Conservation (phyloP, 64 coral and sea anemone genomes). For the Hydrozoanthus tunicans region DNA sequence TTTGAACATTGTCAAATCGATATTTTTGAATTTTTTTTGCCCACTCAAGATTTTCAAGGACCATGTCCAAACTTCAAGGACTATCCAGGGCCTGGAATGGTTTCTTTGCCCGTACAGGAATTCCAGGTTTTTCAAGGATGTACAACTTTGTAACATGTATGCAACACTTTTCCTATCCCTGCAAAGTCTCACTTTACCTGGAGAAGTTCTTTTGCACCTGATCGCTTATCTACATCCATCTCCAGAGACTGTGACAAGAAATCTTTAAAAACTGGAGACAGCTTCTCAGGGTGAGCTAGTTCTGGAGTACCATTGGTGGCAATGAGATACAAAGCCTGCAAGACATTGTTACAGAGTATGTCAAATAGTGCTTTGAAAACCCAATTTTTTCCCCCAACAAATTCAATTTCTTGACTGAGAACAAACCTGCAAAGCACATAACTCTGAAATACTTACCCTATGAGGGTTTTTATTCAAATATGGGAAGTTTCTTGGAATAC, state of each 20-base stretch:
- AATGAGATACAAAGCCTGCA: conserved; percentile 95
- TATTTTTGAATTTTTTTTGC: too few relatives aligned
- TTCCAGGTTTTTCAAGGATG: neutral
- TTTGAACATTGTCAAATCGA: too few relatives aligned
- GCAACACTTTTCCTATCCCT: neutral
- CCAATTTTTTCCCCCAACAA: neutral
- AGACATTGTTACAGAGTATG: neutral
- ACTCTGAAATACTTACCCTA: conserved; percentile 65
- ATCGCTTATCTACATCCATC: conserved; percentile 97
- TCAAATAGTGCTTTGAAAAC: neutral
- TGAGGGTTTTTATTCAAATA: conserved; percentile 99
- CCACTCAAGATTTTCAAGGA: too few relatives aligned
- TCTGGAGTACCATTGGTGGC: conserved; percentile 99
- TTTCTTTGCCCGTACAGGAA: too few relatives aligned
- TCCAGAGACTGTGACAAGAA: conserved; percentile 96
- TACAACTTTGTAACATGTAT: neutral
- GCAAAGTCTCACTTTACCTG: conserved; percentile 43
- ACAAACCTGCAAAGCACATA: too few relatives aligned
- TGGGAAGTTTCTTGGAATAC: conserved; percentile 77
- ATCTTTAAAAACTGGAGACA: conserved; percentile 99
- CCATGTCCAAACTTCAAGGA: too few relatives aligned
- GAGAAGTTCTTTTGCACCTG: conserved; percentile 87
- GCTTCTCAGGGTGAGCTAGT: conserved; percentile 97
- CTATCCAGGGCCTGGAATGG: too few relatives aligned
- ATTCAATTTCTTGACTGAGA: too few relatives aligned